These are phyloP conservation scores for Coelinius sp. DNA, from an alignment of 2,888 invertebrate species.

Conservation along the genomic window DNA sequence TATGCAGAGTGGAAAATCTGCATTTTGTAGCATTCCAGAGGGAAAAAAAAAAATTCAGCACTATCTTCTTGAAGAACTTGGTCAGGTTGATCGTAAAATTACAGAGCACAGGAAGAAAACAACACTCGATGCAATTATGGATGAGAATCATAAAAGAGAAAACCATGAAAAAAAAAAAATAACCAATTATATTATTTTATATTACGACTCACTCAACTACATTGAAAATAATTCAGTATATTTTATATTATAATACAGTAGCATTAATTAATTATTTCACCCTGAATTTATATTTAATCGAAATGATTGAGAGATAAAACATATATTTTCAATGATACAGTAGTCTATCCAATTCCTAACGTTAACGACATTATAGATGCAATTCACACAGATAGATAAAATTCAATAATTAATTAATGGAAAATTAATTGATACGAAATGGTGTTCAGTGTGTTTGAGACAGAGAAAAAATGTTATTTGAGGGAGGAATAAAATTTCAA, in stretches of 20 bases:
- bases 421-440: constrained; percentile 52
- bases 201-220: constrained; percentile 53
- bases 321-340: constrained; percentile 9
- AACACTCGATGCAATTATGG: constrained; percentile 1
- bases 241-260: constrained; percentile 29
- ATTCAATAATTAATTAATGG: constrained; percentile 43
- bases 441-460: constrained; percentile 61
- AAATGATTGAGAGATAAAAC: constrained; percentile 48
- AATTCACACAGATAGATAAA: constrained; percentile 38
- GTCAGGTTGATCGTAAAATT: constrained; percentile 48
- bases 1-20: constrained; percentile 26
- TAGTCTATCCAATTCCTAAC: constrained; percentile 47
- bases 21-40: constrained; percentile 17
- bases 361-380: constrained; percentile 12
- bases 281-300: constrained; percentile 53
- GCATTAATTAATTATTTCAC: constrained; percentile 47
- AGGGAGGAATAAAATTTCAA: constrained; percentile 50
- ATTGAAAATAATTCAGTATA: constrained; percentile 28
- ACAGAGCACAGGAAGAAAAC: constrained; percentile 19
- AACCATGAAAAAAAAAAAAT: constrained; percentile 53
- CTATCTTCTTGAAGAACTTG: constrained; percentile 38
- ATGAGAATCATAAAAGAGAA: constrained; percentile 29
- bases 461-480: constrained; percentile 52
- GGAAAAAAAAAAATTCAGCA: no score
- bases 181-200: constrained; percentile 63